Evolutionary conservation across 2,113 vertebrate genomes (phyloP).

Genomic region (Gila orcuttii): DNA sequence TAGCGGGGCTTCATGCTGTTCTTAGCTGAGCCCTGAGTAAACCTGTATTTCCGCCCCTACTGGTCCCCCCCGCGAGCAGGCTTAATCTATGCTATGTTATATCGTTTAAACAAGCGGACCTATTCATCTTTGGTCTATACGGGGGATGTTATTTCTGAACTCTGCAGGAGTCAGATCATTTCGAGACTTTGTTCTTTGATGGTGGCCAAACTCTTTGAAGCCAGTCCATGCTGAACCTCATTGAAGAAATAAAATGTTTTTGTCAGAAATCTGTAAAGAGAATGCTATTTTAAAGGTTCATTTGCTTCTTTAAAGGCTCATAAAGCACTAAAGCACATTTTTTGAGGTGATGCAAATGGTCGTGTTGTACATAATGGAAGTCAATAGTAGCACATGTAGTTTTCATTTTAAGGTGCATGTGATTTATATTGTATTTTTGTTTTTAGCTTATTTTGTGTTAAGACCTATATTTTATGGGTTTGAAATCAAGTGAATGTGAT

Average conservation of each 20-base stretch:
- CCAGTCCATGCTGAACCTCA: background rate
- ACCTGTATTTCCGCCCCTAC: constrained; percentile 62
- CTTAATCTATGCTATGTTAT: constrained; percentile 64
- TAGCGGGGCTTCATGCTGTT: constrained; percentile 56
- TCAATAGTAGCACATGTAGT: background rate
- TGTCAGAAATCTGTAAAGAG: background rate
- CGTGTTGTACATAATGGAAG: background rate
- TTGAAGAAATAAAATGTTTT: background rate
- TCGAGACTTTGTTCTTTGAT: constrained; percentile 20
- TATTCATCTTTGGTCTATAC: constrained; percentile 50
- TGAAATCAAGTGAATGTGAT: background rate
- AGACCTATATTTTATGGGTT: background rate
- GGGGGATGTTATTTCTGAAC: constrained; percentile 53
- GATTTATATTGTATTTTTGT: background rate
- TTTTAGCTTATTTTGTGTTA: too few relatives aligned
- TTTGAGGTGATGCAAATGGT: background rate
- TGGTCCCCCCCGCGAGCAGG: constrained; percentile 64
- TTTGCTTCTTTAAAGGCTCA: background rate
- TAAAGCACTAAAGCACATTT: background rate
- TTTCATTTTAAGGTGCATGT: background rate
- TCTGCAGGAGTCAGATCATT: constrained; percentile 33
- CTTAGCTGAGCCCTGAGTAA: constrained; percentile 37
- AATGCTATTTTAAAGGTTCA: background rate
- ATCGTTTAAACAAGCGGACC: constrained; percentile 57
- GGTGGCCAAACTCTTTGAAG: constrained; percentile 11